phyloP scores from a whole-genome alignment of 1,140 invertebrate genomes.

The Drosophila triauraria region DNA sequence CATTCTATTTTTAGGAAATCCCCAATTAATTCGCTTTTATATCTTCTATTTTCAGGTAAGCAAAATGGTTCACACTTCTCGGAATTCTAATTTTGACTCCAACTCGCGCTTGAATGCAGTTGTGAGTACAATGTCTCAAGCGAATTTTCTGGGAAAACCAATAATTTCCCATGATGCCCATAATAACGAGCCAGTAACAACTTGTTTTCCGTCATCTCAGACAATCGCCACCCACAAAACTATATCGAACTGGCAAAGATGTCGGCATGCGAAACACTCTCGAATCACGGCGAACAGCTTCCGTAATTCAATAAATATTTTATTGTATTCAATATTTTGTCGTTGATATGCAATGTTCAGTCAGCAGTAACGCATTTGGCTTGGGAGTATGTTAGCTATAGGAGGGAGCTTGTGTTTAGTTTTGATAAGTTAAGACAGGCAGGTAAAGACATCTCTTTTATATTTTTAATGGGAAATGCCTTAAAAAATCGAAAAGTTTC shows the following conservation, averaged over 20 bases:
- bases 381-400: constrained; percentile 9
- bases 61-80: constrained; percentile 1
- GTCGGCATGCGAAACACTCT: constrained; percentile 31
- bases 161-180: constrained; percentile 30
- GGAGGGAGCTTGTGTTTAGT: background rate
- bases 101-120: background rate
- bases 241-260: constrained; percentile 11
- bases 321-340: constrained; percentile 65
- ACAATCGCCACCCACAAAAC: constrained; percentile 24
- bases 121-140: constrained; percentile 16
- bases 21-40: constrained; percentile 2
- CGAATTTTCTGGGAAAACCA: constrained; percentile 19
- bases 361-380: background rate
- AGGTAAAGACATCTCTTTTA: no score
- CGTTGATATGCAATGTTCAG: constrained; percentile 36
- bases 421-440: no score
- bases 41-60: constrained; percentile 56
- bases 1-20: background rate
- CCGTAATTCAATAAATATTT: constrained; percentile 80
- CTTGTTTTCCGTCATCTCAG: constrained; percentile 18
- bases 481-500: background rate
- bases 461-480: background rate
- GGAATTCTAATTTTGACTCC: constrained; percentile 7
- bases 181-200: constrained; percentile 28
- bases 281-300: constrained; percentile 68